Conservation (phyloP, 2,113 vertebrate genomes). For the Corapipo altera region DNA sequence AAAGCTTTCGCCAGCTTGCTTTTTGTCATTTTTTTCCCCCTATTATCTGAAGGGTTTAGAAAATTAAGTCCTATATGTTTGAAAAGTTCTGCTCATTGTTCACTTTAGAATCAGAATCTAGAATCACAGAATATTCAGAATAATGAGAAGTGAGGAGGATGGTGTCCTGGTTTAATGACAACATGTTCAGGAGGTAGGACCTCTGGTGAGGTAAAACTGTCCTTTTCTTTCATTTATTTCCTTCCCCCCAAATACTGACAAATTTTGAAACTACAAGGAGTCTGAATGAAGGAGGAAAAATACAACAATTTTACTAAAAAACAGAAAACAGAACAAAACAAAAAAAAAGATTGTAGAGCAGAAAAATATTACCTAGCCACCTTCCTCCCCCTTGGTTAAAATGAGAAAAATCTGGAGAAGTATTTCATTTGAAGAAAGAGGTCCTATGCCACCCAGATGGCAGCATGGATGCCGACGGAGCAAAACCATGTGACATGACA, state of each 20-base stretch:
- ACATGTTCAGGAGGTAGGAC: not conserved
- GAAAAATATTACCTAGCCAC: not conserved
- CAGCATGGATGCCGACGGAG: not conserved
- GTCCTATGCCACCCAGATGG: not conserved
- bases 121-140: not conserved
- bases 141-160: fast-evolving
- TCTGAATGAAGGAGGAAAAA: not conserved
- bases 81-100: not conserved
- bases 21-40: not conserved
- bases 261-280: not conserved
- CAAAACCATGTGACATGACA: not conserved
- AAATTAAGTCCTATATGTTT: not conserved
- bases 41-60: not conserved
- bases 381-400: not conserved
- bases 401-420: not conserved
- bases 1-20: not conserved
- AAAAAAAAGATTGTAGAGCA: not conserved
- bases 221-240: not conserved
- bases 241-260: not conserved
- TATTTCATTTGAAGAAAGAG: not conserved
- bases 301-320: not conserved
- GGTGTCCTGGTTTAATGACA: not conserved
- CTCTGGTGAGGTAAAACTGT: not conserved
- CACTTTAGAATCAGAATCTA: not conserved
- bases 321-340: not conserved